Evolutionary conservation across 2,797 vertebrate species (phyloP).

Genomic region (Arrhamphus sclerolepis): DNA sequence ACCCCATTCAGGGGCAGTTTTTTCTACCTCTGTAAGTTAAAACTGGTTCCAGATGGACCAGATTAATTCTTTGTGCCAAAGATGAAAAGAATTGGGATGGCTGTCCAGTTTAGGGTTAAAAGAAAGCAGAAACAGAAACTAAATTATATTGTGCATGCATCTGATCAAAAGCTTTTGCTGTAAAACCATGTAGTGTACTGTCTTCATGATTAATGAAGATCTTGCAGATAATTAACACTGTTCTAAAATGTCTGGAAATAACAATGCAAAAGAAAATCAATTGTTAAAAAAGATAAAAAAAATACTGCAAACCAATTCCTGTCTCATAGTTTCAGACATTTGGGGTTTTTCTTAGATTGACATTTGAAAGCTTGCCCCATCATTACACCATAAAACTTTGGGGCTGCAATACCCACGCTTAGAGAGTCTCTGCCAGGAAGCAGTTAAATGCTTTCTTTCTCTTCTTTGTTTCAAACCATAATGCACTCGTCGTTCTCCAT

Average conservation of each 20-base stretch:
- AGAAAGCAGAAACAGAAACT: constrained; percentile 1
- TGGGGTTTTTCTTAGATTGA: constrained; percentile 63
- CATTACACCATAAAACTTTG: constrained; percentile 47
- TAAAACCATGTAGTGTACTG: too few species aligned
- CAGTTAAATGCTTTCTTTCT: constrained; percentile 44
- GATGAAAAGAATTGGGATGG: too few species aligned
- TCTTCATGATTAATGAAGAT: neutral
- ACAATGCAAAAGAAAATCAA: constrained; percentile 39
- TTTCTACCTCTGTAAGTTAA: too few species aligned
- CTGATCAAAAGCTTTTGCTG: neutral
- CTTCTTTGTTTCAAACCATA: constrained; percentile 63
- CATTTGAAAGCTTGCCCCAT: constrained; percentile 58
- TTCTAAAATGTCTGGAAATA: constrained; percentile 8
- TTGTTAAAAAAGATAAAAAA: too few species aligned
- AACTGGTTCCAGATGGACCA: too few species aligned
- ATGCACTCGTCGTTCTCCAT: constrained; percentile 44
- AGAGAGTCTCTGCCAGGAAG: constrained; percentile 51
- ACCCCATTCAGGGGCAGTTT: too few species aligned
- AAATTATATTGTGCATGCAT: neutral
- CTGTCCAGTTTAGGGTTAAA: too few species aligned
- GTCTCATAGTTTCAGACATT: constrained; percentile 50
- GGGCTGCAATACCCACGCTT: constrained; percentile 49
- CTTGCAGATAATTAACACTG: constrained; percentile 58
- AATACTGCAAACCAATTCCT: constrained; percentile 63
- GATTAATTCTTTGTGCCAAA: too few species aligned